phyloP scores from a whole-genome alignment of 1,140 invertebrate species.

The Eumaeus atala region DNA sequence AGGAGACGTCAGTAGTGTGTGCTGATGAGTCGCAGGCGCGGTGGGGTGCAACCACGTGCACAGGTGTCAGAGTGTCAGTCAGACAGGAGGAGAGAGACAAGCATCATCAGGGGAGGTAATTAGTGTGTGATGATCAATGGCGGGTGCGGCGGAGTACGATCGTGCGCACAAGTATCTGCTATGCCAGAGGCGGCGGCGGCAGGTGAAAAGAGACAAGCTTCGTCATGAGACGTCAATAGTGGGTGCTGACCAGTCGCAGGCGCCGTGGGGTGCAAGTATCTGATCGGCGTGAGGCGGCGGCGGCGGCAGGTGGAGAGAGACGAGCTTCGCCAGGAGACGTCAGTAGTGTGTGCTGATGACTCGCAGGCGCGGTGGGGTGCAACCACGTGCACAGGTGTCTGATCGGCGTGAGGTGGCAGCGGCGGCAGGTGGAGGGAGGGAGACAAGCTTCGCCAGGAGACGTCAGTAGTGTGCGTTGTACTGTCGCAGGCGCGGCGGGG shows the following conservation, averaged over 20 bases:
- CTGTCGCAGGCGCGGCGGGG: not conserved
- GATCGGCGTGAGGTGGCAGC: slow-evolving; percentile 68
- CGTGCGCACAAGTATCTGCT: slow-evolving; percentile 73
- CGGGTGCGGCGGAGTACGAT: not conserved
- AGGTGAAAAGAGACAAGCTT: slow-evolving; percentile 24
- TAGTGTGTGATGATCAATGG: slow-evolving; percentile 21
- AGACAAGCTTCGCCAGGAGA: slow-evolving; percentile 16
- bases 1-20: slow-evolving; percentile 20
- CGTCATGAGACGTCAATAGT: not conserved
- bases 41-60: not conserved
- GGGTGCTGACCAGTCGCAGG: slow-evolving; percentile 19
- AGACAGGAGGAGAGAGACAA: slow-evolving; percentile 31
- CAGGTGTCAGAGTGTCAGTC: slow-evolving; percentile 75
- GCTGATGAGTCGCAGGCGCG: not conserved
- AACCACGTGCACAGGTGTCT: slow-evolving; percentile 48
- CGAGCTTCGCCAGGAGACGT: slow-evolving; percentile 11
- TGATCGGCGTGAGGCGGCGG: slow-evolving; percentile 69
- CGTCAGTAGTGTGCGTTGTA: slow-evolving; percentile 20
- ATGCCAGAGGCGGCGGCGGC: slow-evolving; percentile 71
- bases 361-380: not conserved
- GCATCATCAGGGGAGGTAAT: slow-evolving; percentile 11
- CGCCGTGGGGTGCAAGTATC: too few relatives aligned
- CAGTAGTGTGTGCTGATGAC: slow-evolving; percentile 21
- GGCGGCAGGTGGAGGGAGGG: slow-evolving; percentile 36
- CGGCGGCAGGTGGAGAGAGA: slow-evolving; percentile 35